Evolutionary conservation across 2,888 invertebrate genomes (phyloP), one percentile per base, ranked within the genome.

Genomic region (Lydus trimaculatus): DNA sequence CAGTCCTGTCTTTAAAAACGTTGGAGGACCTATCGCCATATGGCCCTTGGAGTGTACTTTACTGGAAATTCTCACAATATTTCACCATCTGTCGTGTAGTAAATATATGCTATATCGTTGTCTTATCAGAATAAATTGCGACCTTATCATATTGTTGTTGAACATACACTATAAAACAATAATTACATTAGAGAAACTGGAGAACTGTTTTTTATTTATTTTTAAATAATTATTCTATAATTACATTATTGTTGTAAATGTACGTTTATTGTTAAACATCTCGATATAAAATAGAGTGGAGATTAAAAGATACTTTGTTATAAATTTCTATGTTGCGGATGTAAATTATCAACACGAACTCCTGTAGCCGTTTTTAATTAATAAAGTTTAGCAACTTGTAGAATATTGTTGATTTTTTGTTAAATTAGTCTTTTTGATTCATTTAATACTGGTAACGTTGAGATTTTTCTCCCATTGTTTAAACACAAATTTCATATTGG

Each of bases 41-140:
- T 83, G 83, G 83, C 80, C 71, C 71, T 75, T 69, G 73, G 74
- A 79, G 78, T 79, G 81, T 79, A 79, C 80, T 81, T 80, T 80
- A 78, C 79, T 75, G 77, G 77, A 79, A 81, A 80, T 84, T 84
- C 84, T 84, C 84, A 84, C 83, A 82, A 81, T 81, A 80, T 81
- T 81, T 76, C 66, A 80, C 83, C 84, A 84, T 84, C 84, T 84
- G 84, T 82, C 79, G 76, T 78, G 75, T 78, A 78, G 48, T 48
- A 48, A 20, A 48, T 48, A 17, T 43, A 48, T 11, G 20, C 48
- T 20, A 20, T 48, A 48, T 72, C 73, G 72, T 80, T 80, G 78
- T 80, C 81, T 82, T 81, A 82, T 83, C 82, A 72, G 75, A 67
- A 71, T 74, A 76, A 79, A 78, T 79, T 79, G 78, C 73, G 72